These are phyloP conservation scores for Leptinotarsa haldemani DNA, from an alignment of 2,888 invertebrate species.

Conservation along the genomic window DNA sequence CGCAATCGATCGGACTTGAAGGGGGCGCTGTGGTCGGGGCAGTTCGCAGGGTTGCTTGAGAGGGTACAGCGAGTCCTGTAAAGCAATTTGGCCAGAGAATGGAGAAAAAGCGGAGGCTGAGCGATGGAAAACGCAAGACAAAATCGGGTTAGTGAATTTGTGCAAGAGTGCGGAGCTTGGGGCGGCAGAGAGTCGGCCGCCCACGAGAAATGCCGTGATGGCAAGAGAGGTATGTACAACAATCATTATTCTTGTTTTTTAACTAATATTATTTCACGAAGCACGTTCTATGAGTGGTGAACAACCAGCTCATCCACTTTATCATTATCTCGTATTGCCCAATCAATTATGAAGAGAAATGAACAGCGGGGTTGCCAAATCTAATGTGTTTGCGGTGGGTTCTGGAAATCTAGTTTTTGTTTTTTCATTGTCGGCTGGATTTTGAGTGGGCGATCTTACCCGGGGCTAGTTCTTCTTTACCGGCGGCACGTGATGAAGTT, in stretches of 20 bases:
- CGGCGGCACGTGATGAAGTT: slow-evolving; percentile 24
- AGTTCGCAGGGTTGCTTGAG: slow-evolving; percentile 64
- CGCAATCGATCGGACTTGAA: slow-evolving; percentile 59
- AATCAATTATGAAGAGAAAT: slow-evolving; percentile 28
- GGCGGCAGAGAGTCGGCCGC: slow-evolving; percentile 66
- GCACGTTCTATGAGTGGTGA: background rate
- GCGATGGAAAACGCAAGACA: slow-evolving; percentile 55
- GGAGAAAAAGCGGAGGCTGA: slow-evolving; percentile 62
- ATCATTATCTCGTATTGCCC: slow-evolving; percentile 10
- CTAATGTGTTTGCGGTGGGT: slow-evolving; percentile 16
- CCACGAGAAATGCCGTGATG: slow-evolving; percentile 78
- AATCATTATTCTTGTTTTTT: slow-evolving; percentile 35
- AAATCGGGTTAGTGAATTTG: slow-evolving; percentile 56
- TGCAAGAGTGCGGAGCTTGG: slow-evolving; percentile 55
- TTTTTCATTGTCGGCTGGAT: slow-evolving; percentile 28
- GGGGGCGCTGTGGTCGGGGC: slow-evolving; percentile 64
- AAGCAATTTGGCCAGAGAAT: slow-evolving; percentile 62
- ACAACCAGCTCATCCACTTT: background rate
- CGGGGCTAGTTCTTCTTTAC: slow-evolving; percentile 26
- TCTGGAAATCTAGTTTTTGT: slow-evolving; percentile 23
- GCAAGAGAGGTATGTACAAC: slow-evolving; percentile 73
- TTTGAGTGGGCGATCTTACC: slow-evolving; percentile 35
- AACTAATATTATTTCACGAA: slow-evolving; percentile 16
- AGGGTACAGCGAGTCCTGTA: slow-evolving; percentile 60
- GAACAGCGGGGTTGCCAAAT: slow-evolving; percentile 32